These are phyloP conservation scores for Furcula furcula DNA, from an alignment of 2,888 invertebrate genomes.

Conservation along the genomic window DNA sequence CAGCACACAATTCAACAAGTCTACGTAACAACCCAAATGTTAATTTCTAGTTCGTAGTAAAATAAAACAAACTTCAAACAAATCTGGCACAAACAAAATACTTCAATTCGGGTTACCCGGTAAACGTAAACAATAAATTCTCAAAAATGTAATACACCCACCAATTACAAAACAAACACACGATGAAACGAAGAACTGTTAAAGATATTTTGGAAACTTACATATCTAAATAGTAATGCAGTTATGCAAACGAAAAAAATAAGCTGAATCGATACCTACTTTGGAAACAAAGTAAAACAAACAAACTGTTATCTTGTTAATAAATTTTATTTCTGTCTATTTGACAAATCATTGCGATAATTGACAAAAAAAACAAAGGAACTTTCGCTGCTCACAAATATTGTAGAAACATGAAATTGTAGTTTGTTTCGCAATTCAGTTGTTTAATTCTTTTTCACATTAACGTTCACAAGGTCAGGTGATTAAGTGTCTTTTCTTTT, in stretches of 20 bases:
- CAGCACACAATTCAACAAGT: conserved; percentile 59
- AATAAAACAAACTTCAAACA: conserved; percentile 17
- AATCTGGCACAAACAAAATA: conserved; percentile 27
- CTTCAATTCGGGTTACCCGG: conserved; percentile 21
- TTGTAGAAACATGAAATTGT: background rate
- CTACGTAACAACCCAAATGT: conserved; percentile 26
- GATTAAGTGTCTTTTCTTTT: too few species aligned
- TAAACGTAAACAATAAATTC: conserved; percentile 28
- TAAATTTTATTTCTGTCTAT: conserved; percentile 13
- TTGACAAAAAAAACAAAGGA: background rate
- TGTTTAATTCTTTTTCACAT: too few species aligned
- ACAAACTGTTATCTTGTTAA: conserved; percentile 27
- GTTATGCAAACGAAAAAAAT: conserved; percentile 20
- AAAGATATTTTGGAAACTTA: conserved; percentile 34
- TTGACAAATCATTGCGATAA: conserved; percentile 7
- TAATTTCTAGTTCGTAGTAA: conserved; percentile 28
- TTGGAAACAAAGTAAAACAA: conserved; percentile 24
- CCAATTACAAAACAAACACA: conserved; percentile 30
- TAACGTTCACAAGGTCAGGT: too few species aligned
- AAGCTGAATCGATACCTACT: conserved; percentile 9
- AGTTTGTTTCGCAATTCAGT: background rate
- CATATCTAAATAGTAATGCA: conserved; percentile 29
- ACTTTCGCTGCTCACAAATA: background rate
- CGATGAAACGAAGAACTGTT: conserved; percentile 29
- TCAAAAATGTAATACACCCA: conserved; percentile 38